Evolutionary conservation across 2,797 vertebrate genomes (phyloP), one percentile per base, ranked within the genome.

Genomic region (Brachymystax lenok): DNA sequence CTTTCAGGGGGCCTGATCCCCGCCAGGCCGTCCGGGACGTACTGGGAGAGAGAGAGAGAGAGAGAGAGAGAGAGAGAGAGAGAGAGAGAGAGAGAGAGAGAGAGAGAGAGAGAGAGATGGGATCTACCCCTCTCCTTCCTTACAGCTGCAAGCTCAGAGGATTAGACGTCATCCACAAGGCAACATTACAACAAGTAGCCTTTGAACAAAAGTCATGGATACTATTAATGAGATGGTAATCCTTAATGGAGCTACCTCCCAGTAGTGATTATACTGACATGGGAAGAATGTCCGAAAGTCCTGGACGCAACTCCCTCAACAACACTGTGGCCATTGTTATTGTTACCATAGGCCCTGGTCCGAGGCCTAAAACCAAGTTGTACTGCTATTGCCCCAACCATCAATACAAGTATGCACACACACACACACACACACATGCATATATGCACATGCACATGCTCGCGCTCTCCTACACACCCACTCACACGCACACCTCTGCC

Each of bases 161-260:
- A 99, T 99, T 99, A 99, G 90, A 93, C 95, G 95, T 97, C 97
- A 96, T 97, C 96, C 97, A 96, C 97, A 98, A 97, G 96, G 97
- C 97, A 97, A 99, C 97, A 98, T 98, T 97, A 97, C 97, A 67
- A 98, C 97, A 98, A 99, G 97, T 98, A 96, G 96, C 96, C 97
- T 99, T 99, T 99, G 98, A 99, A 99, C 97, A 99, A 98, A 99
- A 99, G 98, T 99, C 98, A 99, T 97, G 97, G 98, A 97, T 98
- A 96, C 97, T 98, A 98, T 99, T 99, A 99, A 99, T 99, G 98
- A 99, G 97, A 99, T 99, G 98, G 96, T 99, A 99, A 99, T 99
- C 98, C 97, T 95, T 96, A 96, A 97, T 97, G 96, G 95, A 97
- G 96, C 97, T 97, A 97, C 98, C 97, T 98, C 97, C 97, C 97